Evolutionary conservation across 2,797 vertebrate genomes (phyloP).

Genomic region (Anabacerthia variegaticeps): DNA sequence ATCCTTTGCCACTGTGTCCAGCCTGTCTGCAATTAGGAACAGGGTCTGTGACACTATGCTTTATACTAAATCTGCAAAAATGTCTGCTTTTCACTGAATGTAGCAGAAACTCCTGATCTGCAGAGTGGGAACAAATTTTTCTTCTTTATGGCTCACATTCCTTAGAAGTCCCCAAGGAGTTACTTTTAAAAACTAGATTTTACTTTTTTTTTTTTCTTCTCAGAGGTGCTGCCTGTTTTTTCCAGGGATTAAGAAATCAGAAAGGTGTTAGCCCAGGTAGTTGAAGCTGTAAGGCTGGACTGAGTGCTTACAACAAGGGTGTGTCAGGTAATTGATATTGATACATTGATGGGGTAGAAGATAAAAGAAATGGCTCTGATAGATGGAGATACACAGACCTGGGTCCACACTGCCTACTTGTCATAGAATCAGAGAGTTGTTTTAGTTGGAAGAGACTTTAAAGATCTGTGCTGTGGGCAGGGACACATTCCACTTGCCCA

Average conservation of each 20-base stretch:
- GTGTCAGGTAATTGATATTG: neutral
- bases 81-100: neutral
- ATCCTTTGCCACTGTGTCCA: neutral
- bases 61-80: neutral
- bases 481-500: neutral
- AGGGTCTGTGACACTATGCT: slow-evolving; percentile 28
- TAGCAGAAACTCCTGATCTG: neutral
- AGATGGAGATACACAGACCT: neutral
- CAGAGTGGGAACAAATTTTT: neutral
- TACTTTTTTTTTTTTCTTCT: no score
- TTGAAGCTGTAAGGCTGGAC: neutral
- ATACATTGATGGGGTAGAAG: neutral
- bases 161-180: neutral
- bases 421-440: neutral
- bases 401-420: fast-evolving
- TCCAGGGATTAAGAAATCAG: neutral
- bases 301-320: neutral
- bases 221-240: neutral
- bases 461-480: neutral
- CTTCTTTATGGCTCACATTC: neutral
- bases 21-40: slow-evolving; percentile 36
- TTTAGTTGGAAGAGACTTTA: neutral
- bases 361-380: neutral
- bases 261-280: fast-evolving
- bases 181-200: neutral